Evolutionary conservation across 2,797 vertebrate genomes (phyloP).

Genomic region (Sebastes oblongus): DNA sequence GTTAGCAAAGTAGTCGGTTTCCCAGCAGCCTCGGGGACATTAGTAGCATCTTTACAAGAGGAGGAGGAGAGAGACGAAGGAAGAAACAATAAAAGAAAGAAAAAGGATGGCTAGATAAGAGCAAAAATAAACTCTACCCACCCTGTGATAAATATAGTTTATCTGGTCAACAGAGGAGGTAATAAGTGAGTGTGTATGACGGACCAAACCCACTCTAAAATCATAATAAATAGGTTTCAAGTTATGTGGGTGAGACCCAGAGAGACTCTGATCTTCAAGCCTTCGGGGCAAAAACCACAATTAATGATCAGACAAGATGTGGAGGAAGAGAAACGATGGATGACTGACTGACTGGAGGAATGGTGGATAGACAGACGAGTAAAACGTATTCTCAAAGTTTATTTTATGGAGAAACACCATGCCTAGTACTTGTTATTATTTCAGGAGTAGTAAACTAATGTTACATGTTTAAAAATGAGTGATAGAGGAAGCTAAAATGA

Average conservation of each 20-base stretch:
- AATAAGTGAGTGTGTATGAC: neutral
- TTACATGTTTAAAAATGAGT: too few relatives aligned
- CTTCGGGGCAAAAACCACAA: conserved; percentile 33
- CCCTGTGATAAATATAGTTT: conserved; percentile 15
- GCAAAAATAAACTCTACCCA: conserved; percentile 9
- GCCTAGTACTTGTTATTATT: too few relatives aligned
- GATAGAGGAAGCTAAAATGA: too few relatives aligned
- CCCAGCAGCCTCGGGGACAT: conserved; percentile 40
- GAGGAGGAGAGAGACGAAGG: neutral
- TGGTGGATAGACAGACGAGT: too few relatives aligned
- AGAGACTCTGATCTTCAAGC: neutral
- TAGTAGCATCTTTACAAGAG: conserved; percentile 38
- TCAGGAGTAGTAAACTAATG: too few relatives aligned
- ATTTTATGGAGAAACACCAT: too few relatives aligned
- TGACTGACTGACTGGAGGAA: neutral
- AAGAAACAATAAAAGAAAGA: neutral
- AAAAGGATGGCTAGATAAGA: neutral
- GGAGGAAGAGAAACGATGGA: neutral
- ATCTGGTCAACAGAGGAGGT: neutral
- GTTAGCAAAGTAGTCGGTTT: conserved; percentile 45
- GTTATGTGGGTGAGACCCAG: too few relatives aligned
- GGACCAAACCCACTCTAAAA: neutral
- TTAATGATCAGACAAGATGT: conserved; percentile 11
- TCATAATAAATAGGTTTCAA: too few relatives aligned
- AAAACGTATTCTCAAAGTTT: too few relatives aligned